Evolutionary conservation across 2,797 vertebrate genomes (phyloP).

Genomic region (Leptodactylus fallax): DNA sequence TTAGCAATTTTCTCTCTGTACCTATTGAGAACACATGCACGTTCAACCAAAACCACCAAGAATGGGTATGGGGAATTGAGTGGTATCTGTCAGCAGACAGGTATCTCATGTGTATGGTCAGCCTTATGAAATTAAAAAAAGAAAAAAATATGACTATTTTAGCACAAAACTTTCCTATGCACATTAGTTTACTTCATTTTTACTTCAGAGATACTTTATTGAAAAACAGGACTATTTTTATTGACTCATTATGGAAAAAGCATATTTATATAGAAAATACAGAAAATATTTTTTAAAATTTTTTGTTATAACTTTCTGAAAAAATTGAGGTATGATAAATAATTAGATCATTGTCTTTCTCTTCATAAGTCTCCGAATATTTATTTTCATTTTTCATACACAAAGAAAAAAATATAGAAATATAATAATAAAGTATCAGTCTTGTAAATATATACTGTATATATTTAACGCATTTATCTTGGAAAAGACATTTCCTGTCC

Average conservation of each 20-base stretch:
- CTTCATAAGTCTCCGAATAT: no score
- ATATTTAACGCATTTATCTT: conserved; percentile 6
- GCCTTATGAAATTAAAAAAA: no score
- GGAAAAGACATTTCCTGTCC: neutral
- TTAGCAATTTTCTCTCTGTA: no score
- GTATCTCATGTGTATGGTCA: no score
- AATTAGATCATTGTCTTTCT: no score
- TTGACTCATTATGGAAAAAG: neutral
- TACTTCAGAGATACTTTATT: neutral
- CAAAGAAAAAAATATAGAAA: neutral
- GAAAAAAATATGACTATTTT: neutral
- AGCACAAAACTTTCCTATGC: no score
- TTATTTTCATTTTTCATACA: no score
- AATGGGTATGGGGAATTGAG: no score
- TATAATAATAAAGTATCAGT: neutral
- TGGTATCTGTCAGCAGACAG: no score
- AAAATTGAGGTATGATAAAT: no score
- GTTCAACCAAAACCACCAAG: no score
- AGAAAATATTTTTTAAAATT: neutral
- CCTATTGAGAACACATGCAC: no score
- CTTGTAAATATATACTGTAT: neutral
- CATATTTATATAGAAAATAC: neutral
- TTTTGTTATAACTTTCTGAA: neutral
- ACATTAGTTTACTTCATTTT: neutral
- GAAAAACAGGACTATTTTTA: neutral